Conservation (phyloP, 2,113 vertebrate species). For the Leucopsar rothschildi region DNA sequence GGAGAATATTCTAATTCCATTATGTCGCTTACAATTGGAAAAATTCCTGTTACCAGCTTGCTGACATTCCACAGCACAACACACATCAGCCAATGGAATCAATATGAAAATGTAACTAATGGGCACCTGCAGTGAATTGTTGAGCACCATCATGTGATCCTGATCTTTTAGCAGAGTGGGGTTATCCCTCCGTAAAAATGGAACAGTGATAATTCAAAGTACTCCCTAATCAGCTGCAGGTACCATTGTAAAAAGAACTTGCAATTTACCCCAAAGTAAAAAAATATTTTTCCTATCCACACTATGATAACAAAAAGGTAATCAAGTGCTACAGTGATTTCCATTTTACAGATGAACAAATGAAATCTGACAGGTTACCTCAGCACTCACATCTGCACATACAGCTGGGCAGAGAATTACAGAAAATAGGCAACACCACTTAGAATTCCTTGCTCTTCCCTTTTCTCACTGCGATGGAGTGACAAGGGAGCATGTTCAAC, state of each 20-base stretch:
- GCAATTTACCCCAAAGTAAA: not conserved
- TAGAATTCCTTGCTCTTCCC: not conserved
- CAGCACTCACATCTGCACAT: not conserved
- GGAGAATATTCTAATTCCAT: not conserved
- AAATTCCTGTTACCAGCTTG: not conserved
- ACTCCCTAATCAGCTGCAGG: not conserved
- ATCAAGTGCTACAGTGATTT: not conserved
- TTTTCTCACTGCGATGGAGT: not conserved
- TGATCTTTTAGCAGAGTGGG: not conserved
- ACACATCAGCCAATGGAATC: not conserved
- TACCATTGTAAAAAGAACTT: not conserved
- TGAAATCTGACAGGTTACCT: not conserved
- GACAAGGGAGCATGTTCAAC: not conserved
- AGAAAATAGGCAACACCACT: not conserved
- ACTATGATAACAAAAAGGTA: not conserved
- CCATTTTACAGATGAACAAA: not conserved
- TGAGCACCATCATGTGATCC: not conserved
- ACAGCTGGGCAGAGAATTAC: not conserved
- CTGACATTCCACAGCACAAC: not conserved
- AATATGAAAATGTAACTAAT: not conserved
- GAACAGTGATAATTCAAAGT: not conserved
- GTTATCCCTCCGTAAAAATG: not conserved
- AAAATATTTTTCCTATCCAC: not conserved
- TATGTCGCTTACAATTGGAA: not conserved
- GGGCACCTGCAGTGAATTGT: not conserved